Evolutionary conservation across 1,140 invertebrate species (phyloP).

Genomic region (Antheraea mylitta): DNA sequence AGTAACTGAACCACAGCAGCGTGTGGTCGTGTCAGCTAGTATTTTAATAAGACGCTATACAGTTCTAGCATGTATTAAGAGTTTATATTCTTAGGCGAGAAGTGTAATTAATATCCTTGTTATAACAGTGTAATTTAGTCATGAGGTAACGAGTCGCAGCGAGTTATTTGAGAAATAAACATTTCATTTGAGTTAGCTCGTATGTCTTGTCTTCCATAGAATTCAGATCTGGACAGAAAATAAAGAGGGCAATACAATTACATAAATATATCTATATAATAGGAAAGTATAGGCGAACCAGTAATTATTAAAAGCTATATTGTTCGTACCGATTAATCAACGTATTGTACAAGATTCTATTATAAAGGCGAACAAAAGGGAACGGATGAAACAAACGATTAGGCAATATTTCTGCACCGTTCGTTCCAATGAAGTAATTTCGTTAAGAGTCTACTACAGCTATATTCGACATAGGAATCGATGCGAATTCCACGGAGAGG

Average conservation of each 20-base stretch:
- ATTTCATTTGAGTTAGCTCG: too few species aligned
- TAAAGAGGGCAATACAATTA: not conserved
- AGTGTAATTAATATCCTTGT: too few species aligned
- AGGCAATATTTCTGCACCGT: conserved; percentile 3
- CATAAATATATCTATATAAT: too few species aligned
- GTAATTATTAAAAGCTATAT: conserved; percentile 1
- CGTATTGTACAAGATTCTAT: conserved; percentile 4
- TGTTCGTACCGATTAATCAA: not conserved
- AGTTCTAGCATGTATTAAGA: too few species aligned
- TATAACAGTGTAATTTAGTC: too few species aligned
- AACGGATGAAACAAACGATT: not conserved
- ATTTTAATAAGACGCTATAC: too few species aligned
- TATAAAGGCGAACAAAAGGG: conserved; percentile 2
- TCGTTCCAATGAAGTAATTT: conserved; percentile 2
- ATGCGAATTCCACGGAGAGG: not conserved
- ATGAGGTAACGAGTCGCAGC: too few species aligned
- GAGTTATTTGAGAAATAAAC: too few species aligned
- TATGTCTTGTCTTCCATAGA: too few species aligned
- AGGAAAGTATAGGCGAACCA: not conserved
- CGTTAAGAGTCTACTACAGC: not conserved
- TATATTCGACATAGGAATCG: not conserved
- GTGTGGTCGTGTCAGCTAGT: too few species aligned
- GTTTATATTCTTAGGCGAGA: not conserved
- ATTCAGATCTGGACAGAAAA: too few species aligned
- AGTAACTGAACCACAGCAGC: too few species aligned